These are phyloP conservation scores for Coreius guichenoti DNA, from an alignment of 2,797 vertebrate genomes.

Conservation along the genomic window DNA sequence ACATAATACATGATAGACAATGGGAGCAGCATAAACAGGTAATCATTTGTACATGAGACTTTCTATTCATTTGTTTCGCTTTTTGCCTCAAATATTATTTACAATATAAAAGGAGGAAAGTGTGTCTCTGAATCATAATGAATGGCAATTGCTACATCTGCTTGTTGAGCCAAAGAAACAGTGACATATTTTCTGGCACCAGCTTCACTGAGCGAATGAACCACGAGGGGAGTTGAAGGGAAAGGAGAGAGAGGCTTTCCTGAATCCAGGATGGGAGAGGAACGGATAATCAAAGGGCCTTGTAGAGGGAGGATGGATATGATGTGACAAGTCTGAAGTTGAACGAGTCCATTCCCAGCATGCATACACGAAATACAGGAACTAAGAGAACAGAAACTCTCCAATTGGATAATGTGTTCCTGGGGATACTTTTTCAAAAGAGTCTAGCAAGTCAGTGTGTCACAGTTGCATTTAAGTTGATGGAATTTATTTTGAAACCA, in stretches of 20 bases:
- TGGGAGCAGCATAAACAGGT: not conserved
- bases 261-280: slow-evolving; percentile 59
- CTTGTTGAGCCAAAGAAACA: slow-evolving; percentile 72
- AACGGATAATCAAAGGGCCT: slow-evolving; percentile 86
- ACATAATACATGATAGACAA: slow-evolving; percentile 11
- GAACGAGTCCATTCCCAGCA: slow-evolving; percentile 83
- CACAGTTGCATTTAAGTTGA: slow-evolving; percentile 10
- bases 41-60: not conserved
- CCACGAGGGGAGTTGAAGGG: slow-evolving; percentile 47
- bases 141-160: slow-evolving; percentile 72
- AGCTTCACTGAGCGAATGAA: slow-evolving; percentile 83
- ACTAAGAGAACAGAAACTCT: slow-evolving; percentile 72
- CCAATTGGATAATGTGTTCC: slow-evolving; percentile 54
- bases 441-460: slow-evolving; percentile 17
- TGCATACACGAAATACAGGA: slow-evolving; percentile 72
- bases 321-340: slow-evolving; percentile 89
- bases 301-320: slow-evolving; percentile 82
- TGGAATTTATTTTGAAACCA: slow-evolving; percentile 23
- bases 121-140: slow-evolving; percentile 65
- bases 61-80: not conserved
- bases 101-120: not conserved
- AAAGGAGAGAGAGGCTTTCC: slow-evolving; percentile 61
- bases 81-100: not conserved
- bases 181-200: slow-evolving; percentile 80
- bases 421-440: slow-evolving; percentile 15